phyloP scores from a whole-genome alignment of 2,888 invertebrate species.

The Agonum fuliginosum region DNA sequence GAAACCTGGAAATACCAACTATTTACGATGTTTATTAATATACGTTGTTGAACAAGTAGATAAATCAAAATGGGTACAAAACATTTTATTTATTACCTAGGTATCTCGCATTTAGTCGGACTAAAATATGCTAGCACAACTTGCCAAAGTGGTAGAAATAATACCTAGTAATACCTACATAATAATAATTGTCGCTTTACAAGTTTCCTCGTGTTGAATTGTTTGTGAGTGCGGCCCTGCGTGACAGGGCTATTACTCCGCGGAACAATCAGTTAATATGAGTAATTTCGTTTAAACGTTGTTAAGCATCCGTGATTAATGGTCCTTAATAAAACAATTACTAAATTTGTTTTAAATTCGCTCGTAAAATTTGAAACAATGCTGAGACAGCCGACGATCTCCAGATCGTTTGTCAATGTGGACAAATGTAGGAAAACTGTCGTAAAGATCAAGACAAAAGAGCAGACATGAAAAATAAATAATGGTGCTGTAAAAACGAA shows the following conservation, averaged over 20 bases:
- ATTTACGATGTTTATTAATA: too few species aligned
- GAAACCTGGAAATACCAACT: too few species aligned
- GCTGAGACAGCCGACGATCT: constrained; percentile 3
- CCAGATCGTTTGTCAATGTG: constrained; percentile 27
- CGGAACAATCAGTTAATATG: not conserved
- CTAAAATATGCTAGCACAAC: too few species aligned
- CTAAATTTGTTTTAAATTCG: constrained; percentile 33
- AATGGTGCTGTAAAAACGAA: constrained; percentile 29
- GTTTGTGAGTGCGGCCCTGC: not conserved
- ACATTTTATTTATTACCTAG: too few species aligned
- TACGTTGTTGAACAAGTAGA: too few species aligned
- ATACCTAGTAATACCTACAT: too few species aligned
- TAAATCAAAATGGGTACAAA: too few species aligned
- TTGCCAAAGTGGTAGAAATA: too few species aligned
- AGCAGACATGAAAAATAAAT: constrained; percentile 40
- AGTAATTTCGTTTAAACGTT: constrained; percentile 14
- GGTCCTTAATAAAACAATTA: constrained; percentile 22
- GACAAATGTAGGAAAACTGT: constrained; percentile 29
- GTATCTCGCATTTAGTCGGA: too few species aligned
- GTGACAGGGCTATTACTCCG: not conserved
- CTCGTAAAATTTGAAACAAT: constrained; percentile 36
- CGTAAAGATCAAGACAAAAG: constrained; percentile 39
- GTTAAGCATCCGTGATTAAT: constrained; percentile 39
- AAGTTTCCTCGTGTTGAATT: too few species aligned
- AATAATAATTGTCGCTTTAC: too few species aligned